Base-by-base conservation (phyloP, 1,140 invertebrate species). In the Apis dorsata region DNA sequence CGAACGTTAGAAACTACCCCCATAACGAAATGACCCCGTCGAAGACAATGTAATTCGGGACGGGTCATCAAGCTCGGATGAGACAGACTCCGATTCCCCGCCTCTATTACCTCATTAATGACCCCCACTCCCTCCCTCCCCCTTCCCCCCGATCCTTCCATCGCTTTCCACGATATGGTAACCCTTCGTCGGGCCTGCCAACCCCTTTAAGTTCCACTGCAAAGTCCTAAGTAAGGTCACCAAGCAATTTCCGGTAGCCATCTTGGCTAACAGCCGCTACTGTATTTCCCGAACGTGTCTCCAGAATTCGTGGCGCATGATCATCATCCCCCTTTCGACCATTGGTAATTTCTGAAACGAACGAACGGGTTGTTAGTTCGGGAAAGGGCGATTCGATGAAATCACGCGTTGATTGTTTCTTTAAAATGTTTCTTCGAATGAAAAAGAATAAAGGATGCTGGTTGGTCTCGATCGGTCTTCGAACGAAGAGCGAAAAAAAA, bases 231-330 rank as follows among this genome's bases (percentile, higher is more conserved):
- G 91, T 93, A 93, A 93, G 92, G 92, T 93, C 92, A 93, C 90
- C 93, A 90, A 91, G 92, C 92, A 93, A 93, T 93, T 94, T 94
- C 92, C 92, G 92, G 92, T 92, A 91, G 92, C 91, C 92, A 93
- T 93, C 90, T 93, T 92, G 89, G 81, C 85, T 69, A 74, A 82
- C 66, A 62, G 66, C 28, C 86, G 68, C 60, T 77, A 85, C 88
- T 90, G 86, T 92, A 92, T 91, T 90, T 91, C 89, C 89, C 88
- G 79, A 86, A 87, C 81, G 76, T 60, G 79, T 57, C 76, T 72
- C 63, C 63, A 83, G 85, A 89, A 89, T 89, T 91, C 89, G 75
- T 86, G 86, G 72, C 82, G 88, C 85, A 85, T 28, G 74, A 89
- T 89, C 72, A 53, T 3, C 72, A 76, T 57, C 19, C 28, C 80